phyloP scores from a whole-genome alignment of 2,113 vertebrate species.

The Melanotaenia duboulayi region DNA sequence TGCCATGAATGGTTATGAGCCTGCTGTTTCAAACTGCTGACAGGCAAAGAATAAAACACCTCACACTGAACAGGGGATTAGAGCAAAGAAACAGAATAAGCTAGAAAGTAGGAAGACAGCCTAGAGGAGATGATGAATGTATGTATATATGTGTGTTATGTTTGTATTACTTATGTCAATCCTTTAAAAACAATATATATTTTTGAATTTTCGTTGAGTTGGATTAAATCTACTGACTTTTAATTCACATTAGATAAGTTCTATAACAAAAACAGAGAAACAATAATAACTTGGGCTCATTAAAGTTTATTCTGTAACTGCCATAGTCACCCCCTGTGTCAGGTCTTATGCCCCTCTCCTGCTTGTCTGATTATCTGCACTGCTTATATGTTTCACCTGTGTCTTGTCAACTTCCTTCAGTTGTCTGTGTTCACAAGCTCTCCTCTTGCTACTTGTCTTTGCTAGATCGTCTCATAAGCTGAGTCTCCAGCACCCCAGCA shows the following conservation, averaged over 20 bases:
- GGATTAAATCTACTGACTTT: slow-evolving; percentile 62
- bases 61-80: slow-evolving; percentile 76
- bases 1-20: slow-evolving; percentile 84
- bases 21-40: slow-evolving; percentile 81
- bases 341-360: too few relatives aligned
- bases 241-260: slow-evolving; percentile 32
- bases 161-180: slow-evolving; percentile 47
- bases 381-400: too few relatives aligned
- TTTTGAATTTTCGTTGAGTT: slow-evolving; percentile 66
- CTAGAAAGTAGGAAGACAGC: slow-evolving; percentile 62
- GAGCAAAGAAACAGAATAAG: slow-evolving; percentile 54
- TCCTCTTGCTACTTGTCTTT: too few relatives aligned
- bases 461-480: too few relatives aligned
- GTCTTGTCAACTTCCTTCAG: too few relatives aligned
- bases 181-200: slow-evolving; percentile 56
- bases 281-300: background rate
- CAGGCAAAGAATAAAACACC: slow-evolving; percentile 76
- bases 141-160: slow-evolving; percentile 8
- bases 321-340: background rate
- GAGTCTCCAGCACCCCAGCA: too few relatives aligned
- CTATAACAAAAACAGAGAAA: slow-evolving; percentile 24
- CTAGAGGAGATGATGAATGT: slow-evolving; percentile 44
- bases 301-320: slow-evolving; percentile 1
- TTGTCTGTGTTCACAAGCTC: too few relatives aligned
- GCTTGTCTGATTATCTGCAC: too few relatives aligned